A percentile compares a stretch with the other conserved stretches of the same genome.
Evolutionary conservation across 2,797 vertebrate species (phyloP).

Genomic region (Rhinatrema bivittatum): DNA sequence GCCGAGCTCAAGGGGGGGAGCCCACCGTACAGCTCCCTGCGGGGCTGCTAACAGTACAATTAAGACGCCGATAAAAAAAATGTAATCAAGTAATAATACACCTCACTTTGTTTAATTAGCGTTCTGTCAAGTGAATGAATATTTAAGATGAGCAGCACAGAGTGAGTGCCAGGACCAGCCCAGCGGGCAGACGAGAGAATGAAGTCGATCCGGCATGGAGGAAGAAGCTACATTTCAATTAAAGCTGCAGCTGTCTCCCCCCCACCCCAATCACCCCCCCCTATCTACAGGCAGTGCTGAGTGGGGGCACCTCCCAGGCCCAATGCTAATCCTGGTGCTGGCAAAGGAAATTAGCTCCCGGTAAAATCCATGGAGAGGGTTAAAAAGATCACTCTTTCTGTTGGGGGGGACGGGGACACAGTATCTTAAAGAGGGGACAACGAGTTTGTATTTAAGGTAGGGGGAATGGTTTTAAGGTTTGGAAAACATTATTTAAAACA

Average conservation of each 20-base stretch:
- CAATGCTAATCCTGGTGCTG: not conserved
- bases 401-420: too few relatives aligned
- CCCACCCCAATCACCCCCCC: too few relatives aligned
- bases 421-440: too few relatives aligned
- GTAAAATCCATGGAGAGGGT: too few relatives aligned
- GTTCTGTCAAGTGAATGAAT: slow-evolving; percentile 58
- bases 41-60: slow-evolving; percentile 54
- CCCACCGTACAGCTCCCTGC: slow-evolving; percentile 32
- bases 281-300: slow-evolving; percentile 1
- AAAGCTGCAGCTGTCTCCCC: slow-evolving; percentile 26
- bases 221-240: slow-evolving; percentile 34
- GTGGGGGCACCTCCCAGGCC: too few relatives aligned
- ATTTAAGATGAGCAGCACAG: slow-evolving; percentile 43
- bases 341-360: not conserved
- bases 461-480: too few relatives aligned
- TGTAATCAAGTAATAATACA: slow-evolving; percentile 73
- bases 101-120: slow-evolving; percentile 77
- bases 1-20: not conserved
- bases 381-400: too few relatives aligned
- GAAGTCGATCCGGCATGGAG: slow-evolving; percentile 7
- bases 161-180: slow-evolving; percentile 33
- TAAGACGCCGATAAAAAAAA: slow-evolving; percentile 69
- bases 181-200: slow-evolving; percentile 20
- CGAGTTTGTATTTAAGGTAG: too few relatives aligned
- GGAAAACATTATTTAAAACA: too few relatives aligned